Conservation (phyloP, 1,140 invertebrate genomes). For the Drosophila biarmipes region DNA sequence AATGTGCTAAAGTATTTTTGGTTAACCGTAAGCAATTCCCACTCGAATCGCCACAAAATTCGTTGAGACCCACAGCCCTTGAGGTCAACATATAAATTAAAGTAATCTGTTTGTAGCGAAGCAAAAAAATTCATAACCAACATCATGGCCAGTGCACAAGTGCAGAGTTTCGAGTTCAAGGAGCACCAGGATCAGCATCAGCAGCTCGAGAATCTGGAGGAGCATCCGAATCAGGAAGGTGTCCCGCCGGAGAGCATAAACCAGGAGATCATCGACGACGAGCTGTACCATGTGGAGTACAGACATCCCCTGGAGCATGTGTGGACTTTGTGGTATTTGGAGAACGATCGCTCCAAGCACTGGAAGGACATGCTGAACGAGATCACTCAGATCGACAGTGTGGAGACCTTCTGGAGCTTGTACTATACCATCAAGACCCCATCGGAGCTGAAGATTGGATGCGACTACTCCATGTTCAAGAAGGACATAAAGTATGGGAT, state of each 20-base stretch:
- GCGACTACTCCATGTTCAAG: slow-evolving; percentile 99
- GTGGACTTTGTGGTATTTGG: slow-evolving; percentile 99
- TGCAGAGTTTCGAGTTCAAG: slow-evolving; percentile 21
- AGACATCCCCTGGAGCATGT: slow-evolving; percentile 97
- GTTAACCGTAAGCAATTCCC: slow-evolving; percentile 31
- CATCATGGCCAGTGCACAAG: slow-evolving; percentile 53
- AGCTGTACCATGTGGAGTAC: slow-evolving; percentile 42
- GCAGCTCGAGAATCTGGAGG: slow-evolving; percentile 6
- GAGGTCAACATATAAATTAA: slow-evolving; percentile 15
- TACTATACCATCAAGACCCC: slow-evolving; percentile 98
- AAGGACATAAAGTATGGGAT: slow-evolving; percentile 90
- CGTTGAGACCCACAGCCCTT: slow-evolving; percentile 22
- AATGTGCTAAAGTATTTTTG: slow-evolving; percentile 56
- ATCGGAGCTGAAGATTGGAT: slow-evolving; percentile 94
- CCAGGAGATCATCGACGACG: slow-evolving; percentile 12
- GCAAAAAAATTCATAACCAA: neutral
- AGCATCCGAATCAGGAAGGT: neutral
- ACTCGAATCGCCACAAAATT: slow-evolving; percentile 40
- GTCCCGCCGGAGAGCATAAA: neutral
- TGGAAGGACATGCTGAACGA: slow-evolving; percentile 98
- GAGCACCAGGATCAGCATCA: slow-evolving; percentile 7
- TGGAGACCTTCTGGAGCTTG: slow-evolving; percentile 98
- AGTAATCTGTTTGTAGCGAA: slow-evolving; percentile 7
- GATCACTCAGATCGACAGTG: slow-evolving; percentile 97
- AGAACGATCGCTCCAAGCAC: slow-evolving; percentile 93